These are phyloP conservation scores for Drosophila lacteicornis DNA, from an alignment of 1,140 invertebrate species.

Conservation along the genomic window DNA sequence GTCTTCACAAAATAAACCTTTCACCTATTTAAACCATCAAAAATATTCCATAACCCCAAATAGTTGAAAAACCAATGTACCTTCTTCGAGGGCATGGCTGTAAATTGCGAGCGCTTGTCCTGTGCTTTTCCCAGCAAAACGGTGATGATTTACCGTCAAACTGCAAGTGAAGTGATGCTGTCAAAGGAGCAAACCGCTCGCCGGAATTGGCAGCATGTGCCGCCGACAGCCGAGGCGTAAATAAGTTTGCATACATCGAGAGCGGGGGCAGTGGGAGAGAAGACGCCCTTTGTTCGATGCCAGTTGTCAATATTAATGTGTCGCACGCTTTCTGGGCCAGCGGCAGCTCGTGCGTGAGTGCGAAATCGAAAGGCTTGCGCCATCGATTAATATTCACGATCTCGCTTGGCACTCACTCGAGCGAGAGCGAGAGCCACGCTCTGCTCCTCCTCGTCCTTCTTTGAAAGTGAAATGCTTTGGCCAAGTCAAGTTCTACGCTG, in stretches of 20 bases:
- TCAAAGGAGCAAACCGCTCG: constrained; percentile 43
- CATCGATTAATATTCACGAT: constrained; percentile 40
- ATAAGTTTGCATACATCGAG: constrained; percentile 28
- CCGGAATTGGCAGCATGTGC: constrained; percentile 28
- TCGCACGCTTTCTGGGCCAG: constrained; percentile 17
- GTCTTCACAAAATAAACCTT: no score
- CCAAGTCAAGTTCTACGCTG: constrained; percentile 69
- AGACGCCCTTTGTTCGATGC: constrained; percentile 27
- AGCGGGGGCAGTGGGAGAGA: background rate
- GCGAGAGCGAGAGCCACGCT: constrained; percentile 9
- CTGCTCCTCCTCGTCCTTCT: background rate
- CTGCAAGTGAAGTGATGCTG: constrained; percentile 56
- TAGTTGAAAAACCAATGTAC: background rate
- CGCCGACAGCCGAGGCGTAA: constrained; percentile 33
- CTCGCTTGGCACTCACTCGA: constrained; percentile 39
- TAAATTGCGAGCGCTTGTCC: background rate
- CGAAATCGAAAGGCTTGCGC: constrained; percentile 28
- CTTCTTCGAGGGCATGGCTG: background rate
- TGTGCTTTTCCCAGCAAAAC: constrained; percentile 18
- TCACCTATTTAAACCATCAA: no score
- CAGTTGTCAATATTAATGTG: constrained; percentile 31
- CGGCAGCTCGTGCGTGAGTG: constrained; percentile 16
- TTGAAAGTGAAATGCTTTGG: constrained; percentile 48
- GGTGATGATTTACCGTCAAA: constrained; percentile 55
- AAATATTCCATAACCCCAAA: no score